Evolutionary conservation across 64 coral and sea anemone species (phyloP), one percentile per base, ranked within the genome.

Genomic region (Porites lutea): DNA sequence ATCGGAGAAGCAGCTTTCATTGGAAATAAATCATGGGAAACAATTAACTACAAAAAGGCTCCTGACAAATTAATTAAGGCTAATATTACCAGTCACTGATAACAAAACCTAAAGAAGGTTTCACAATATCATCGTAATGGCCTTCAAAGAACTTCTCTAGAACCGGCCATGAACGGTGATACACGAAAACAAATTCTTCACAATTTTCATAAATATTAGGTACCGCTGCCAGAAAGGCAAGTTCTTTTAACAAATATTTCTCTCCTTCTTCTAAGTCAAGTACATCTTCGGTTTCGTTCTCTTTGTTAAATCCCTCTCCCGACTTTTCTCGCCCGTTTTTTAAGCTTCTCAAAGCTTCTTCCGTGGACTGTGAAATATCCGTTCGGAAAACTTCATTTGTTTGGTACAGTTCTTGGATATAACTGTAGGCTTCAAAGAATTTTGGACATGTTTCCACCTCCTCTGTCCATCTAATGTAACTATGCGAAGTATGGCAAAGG

Each of bases 161-260:
- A 11, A 96, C 69, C 22, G 95, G 88, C 91, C 88, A 93, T 1
- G 72, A 15, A 37, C 95, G 91, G 58, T 96, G 91, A 91, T 97
- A 97, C 13, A 97, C 92, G 21, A 91, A 21, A 0, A 97, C 92
- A 92, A 88, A 97, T 49, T 87, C 79, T 44, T 97, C 27, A 54
- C 95, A 97, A 71, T 81, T 73, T 37, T 88, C 45, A 55, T 94
- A 91, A 82, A 97, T 88, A 69, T 52, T 75, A 59, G 87, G 83
- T 12, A 97, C n/a, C 15, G 72, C 78, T 2, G 67, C 57, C 8
- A 91, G 65, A 68, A 94, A 97, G 46, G 95, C 92, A 8, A 97
- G 74, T 54, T 97, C 95, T 67, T 97, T 94, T 0, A 97, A 70
- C 1, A 94, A 47, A 52, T 97, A 97, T 72, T 91, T 90, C 13